These are phyloP conservation scores for Ophraella communa DNA, from an alignment of 2,888 invertebrate genomes.

Conservation along the genomic window DNA sequence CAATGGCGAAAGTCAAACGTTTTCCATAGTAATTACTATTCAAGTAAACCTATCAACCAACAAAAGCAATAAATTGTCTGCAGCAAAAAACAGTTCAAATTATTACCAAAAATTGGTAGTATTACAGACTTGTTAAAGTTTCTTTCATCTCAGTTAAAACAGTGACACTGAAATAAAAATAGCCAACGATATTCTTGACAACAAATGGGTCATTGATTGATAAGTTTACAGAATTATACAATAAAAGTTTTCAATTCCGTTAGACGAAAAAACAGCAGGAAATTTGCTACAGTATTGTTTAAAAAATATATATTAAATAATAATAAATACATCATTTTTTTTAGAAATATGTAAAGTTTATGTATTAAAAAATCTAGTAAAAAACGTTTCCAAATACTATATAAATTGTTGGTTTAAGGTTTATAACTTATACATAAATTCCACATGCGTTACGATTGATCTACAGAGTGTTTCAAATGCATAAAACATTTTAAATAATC, in stretches of 20 bases:
- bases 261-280: not conserved
- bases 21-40: not conserved
- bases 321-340: slow-evolving; percentile 8
- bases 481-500: not conserved
- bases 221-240: not conserved
- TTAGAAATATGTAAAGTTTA: slow-evolving; percentile 3
- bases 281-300: not conserved
- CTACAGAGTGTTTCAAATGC: not conserved
- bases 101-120: no score
- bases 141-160: no score
- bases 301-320: slow-evolving; percentile 9
- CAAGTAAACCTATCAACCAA: not conserved
- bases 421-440: not conserved
- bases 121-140: no score
- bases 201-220: not conserved
- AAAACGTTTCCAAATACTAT: slow-evolving; percentile 4
- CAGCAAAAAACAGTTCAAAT: no score
- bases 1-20: not conserved
- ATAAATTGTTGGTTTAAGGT: slow-evolving; percentile 6
- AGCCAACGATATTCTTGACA: not conserved
- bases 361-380: slow-evolving; percentile 9
- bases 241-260: slow-evolving; percentile 1
- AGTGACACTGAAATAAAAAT: no score
- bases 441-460: not conserved
- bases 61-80: not conserved